A percentile compares a stretch with the other conserved stretches of the same genome.
Evolutionary conservation across 1,140 invertebrate species (phyloP).

Genomic region (Battus philenor): DNA sequence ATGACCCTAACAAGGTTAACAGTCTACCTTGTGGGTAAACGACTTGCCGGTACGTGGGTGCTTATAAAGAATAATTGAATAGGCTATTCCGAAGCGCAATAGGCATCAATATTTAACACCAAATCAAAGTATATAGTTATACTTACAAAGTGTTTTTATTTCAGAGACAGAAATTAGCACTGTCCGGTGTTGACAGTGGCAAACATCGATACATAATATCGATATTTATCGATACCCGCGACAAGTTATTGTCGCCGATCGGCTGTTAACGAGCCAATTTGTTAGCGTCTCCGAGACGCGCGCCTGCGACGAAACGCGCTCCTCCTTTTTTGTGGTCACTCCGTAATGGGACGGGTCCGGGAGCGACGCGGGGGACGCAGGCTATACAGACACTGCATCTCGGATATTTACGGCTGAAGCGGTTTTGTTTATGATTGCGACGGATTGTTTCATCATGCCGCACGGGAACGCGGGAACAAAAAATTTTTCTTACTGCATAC

Average conservation of each 20-base stretch:
- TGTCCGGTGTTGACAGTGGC: slow-evolving; percentile 19
- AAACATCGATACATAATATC: slow-evolving; percentile 42
- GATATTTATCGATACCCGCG: slow-evolving; percentile 49
- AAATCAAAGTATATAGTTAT: no score
- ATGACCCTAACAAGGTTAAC: no score
- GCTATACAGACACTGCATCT: not conserved
- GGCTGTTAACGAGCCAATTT: slow-evolving; percentile 55
- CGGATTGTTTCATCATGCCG: not conserved
- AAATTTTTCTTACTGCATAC: no score
- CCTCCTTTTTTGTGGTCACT: slow-evolving; percentile 13
- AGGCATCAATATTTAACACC: no score
- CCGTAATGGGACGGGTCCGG: slow-evolving; percentile 10
- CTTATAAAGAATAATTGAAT: no score
- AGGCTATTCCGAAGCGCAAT: no score
- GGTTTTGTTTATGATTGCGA: slow-evolving; percentile 5
- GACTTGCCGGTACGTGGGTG: no score
- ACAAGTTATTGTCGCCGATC: slow-evolving; percentile 47
- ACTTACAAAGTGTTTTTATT: no score
- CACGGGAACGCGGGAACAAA: no score
- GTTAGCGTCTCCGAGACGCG: slow-evolving; percentile 29
- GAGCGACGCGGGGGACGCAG: not conserved
- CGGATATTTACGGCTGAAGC: slow-evolving; percentile 5
- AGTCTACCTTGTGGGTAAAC: no score
- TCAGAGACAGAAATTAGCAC: slow-evolving; percentile 35
- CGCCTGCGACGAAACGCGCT: slow-evolving; percentile 10